Base-by-base conservation (phyloP, 2,888 invertebrate genomes). In the Drosophila anceps region DNA sequence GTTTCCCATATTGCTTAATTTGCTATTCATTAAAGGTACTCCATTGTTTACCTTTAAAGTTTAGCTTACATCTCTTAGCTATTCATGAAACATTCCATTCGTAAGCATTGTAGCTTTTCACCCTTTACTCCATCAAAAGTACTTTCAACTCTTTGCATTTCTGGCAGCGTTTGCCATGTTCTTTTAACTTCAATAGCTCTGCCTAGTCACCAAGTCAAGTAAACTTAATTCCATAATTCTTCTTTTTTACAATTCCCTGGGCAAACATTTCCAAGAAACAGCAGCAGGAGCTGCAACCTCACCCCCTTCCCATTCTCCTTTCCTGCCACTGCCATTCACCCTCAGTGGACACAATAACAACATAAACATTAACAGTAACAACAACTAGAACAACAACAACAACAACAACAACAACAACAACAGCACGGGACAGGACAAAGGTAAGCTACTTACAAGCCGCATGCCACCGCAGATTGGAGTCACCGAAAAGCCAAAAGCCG, bases 361-460 rank as follows among this genome's bases (percentile, higher is more conserved):
- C 77, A 77, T 78, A 74, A 78, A 74, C 74, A 77, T 70, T 70
- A 74, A 70, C 69, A 69, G 70, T 76, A 82, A 62, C 51, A 70
- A 66, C 73, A 82, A 64, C 51, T 13, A 18, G 50, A 67, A 69
- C 73, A 82, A 64, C 54, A 70, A 69, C 75, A 82, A 55, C 51
- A n/a, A n/a, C 24, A 24, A 24, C 24, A 24, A 4, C 24, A 24
- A 2, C 24, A 27, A 65, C 66, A 73, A 66, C 77, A 60, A 71
- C 3, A 7, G 24, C 72, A 79, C 50, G 63, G 46, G 24, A 10
- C 31, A 54, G n/a, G 44, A 66, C 70, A 75, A 84, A 84, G 88
- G 83, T 79, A 71, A 66, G 84, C 84, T 84, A 84, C 84, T 87
- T 85, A 88, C 88, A 88, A 85, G 83, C 85, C 85, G 83, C 83